Evolutionary conservation across 1,140 invertebrate species (phyloP), one percentile per base, ranked within the genome.

Genomic region (Amyelois transitella): DNA sequence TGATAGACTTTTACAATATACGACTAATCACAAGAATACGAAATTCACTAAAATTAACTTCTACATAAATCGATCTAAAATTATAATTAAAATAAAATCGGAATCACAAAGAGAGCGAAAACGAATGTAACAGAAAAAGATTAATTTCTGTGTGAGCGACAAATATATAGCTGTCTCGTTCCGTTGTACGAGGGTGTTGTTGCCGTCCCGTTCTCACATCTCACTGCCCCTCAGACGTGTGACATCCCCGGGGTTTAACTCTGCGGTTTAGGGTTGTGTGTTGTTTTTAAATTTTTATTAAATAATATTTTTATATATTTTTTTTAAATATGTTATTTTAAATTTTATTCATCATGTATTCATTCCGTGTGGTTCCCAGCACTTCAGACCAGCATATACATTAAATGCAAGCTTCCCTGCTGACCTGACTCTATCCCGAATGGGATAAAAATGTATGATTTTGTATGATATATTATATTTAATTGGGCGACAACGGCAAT

Each of bases 171-270:
- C 38, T 43, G 62, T 77, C 75, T 61, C 72, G 48, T 47, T 84
- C 64, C 21, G 8, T 38, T 62, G 21, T 66, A 72, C 8, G 43
- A 43, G 20, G 25, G 14, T 43, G 32, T 17, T 61, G 25, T 58
- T 52, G 54, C 6, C 51, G 51, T 84, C 71, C 60, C 75, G 56
- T 75, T 84, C 73, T 75, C 72, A 82, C 77, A 81, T 81, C 78
- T 81, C 78, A 72, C 72, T 83, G 74, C 71, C 69, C 67, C 69
- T 73, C 69, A 73, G 66, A 73, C 69, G 71, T 83, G 79, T 81
- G 75, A 86, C 83, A 81, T 81, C 83, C 77, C 81, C 69, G 74
- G 73, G 71, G 71, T 67, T 75, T 75, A 76, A 72, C 74, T 73
- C 62, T 72, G 71, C 55, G 65, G 60, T 69, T 50, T 73, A 86